Evolutionary conservation across 2,113 vertebrate species (phyloP).

Genomic region (Gasterosteus aculeatus): DNA sequence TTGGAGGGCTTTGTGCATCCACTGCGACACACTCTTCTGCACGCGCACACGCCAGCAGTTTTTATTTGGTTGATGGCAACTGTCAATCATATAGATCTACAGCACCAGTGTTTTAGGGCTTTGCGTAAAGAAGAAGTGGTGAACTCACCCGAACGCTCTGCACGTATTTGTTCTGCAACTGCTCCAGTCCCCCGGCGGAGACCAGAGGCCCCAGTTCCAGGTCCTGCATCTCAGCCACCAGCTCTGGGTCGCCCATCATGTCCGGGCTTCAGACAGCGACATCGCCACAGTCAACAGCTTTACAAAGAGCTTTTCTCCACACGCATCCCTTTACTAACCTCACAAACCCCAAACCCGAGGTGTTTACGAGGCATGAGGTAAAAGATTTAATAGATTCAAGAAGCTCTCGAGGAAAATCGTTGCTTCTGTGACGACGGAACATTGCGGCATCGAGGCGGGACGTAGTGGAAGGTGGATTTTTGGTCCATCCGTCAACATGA

Average conservation of each 20-base stretch:
- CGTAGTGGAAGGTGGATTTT: no score
- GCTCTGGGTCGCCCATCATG: slow-evolving; percentile 91
- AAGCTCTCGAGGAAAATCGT: no score
- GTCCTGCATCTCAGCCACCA: slow-evolving; percentile 85
- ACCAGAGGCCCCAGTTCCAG: slow-evolving; percentile 87
- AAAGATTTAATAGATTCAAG: no score
- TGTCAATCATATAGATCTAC: not conserved
- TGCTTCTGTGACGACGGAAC: no score
- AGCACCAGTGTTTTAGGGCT: no score
- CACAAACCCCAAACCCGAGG: no score
- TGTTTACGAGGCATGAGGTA: no score
- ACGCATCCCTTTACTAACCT: not conserved
- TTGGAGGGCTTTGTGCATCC: slow-evolving; percentile 94
- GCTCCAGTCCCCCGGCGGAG: slow-evolving; percentile 86
- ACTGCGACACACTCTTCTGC: slow-evolving; percentile 86
- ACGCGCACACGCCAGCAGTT: not conserved
- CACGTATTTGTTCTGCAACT: slow-evolving; percentile 90
- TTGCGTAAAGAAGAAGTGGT: no score
- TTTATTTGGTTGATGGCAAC: not conserved
- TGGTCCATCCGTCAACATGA: no score
- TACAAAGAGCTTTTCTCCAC: not conserved
- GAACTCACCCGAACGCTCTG: slow-evolving; percentile 86
- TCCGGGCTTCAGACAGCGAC: slow-evolving; percentile 81
- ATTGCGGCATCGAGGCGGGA: no score
- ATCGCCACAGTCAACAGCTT: slow-evolving; percentile 15